Evolutionary conservation across 2,888 invertebrate genomes (phyloP).

Genomic region (Diarsia dahlii): DNA sequence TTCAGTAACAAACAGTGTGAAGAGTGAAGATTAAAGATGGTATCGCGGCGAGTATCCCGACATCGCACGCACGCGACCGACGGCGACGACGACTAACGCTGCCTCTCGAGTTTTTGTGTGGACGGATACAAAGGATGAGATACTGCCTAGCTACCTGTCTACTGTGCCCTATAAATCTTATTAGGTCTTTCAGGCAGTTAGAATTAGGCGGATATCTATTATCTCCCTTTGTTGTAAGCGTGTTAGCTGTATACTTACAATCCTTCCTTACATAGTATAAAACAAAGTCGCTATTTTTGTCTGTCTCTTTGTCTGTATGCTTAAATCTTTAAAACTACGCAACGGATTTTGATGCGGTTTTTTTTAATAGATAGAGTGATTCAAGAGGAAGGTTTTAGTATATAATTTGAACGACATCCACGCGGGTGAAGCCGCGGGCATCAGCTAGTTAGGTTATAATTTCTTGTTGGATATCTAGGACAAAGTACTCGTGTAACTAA

Average conservation of each 20-base stretch:
- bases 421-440: no score
- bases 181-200: constrained; percentile 55
- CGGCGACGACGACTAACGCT: constrained; percentile 57
- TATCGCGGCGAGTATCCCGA: constrained; percentile 67
- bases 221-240: constrained; percentile 40
- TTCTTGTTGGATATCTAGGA: neutral
- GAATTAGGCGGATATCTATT: constrained; percentile 54
- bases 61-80: constrained; percentile 71
- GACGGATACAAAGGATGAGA: constrained; percentile 69
- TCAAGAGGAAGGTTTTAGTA: no score
- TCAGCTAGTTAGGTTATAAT: constrained; percentile 4
- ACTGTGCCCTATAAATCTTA: constrained; percentile 63
- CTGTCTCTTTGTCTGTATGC: no score
- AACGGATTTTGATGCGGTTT: no score
- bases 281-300: no score
- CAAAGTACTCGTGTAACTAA: constrained; percentile 2
- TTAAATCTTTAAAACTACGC: no score
- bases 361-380: no score
- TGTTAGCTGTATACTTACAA: constrained; percentile 10
- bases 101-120: constrained; percentile 63
- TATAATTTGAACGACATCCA: no score
- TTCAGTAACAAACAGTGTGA: constrained; percentile 62
- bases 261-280: no score
- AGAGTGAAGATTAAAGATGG: constrained; percentile 75
- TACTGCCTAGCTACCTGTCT: constrained; percentile 63